Evolutionary conservation across 2,113 vertebrate genomes (phyloP).

Genomic region (Setophaga coronata): DNA sequence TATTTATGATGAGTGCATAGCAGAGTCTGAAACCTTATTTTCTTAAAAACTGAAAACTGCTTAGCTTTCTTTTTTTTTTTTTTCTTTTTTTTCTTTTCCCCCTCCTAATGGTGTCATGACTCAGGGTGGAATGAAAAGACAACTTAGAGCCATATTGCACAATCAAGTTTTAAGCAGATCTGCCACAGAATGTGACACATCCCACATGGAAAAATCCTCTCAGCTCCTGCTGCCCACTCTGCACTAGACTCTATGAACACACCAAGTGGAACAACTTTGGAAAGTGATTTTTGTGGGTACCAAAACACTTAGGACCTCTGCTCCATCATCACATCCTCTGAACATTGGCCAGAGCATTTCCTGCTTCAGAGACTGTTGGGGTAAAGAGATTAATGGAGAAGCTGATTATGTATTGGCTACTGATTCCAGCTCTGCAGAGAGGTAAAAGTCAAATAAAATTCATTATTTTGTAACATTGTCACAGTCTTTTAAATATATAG

Average conservation of each 20-base stretch:
- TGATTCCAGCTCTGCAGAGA: background rate
- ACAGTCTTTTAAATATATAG: background rate
- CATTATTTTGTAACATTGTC: background rate
- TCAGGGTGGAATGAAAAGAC: background rate
- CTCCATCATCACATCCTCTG: background rate
- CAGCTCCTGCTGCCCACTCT: background rate
- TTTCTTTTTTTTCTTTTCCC: fast-evolving
- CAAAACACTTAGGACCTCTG: background rate
- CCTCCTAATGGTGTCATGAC: background rate
- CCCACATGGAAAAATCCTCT: background rate
- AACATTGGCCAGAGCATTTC: background rate
- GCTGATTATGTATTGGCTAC: background rate
- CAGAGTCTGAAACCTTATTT: background rate
- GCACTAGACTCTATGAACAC: background rate
- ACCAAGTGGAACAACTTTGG: background rate
- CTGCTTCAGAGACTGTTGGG: background rate
- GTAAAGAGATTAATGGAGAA: background rate
- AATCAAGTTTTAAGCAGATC: background rate
- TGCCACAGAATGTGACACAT: background rate
- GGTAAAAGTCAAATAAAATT: background rate
- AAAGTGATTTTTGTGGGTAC: background rate
- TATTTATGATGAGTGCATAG: background rate
- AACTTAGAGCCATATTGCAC: background rate
- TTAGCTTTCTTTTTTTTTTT: background rate
- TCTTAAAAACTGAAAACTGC: background rate